These are phyloP conservation scores for Aphodius granarius DNA, from an alignment of 2,888 invertebrate species.

Conservation along the genomic window DNA sequence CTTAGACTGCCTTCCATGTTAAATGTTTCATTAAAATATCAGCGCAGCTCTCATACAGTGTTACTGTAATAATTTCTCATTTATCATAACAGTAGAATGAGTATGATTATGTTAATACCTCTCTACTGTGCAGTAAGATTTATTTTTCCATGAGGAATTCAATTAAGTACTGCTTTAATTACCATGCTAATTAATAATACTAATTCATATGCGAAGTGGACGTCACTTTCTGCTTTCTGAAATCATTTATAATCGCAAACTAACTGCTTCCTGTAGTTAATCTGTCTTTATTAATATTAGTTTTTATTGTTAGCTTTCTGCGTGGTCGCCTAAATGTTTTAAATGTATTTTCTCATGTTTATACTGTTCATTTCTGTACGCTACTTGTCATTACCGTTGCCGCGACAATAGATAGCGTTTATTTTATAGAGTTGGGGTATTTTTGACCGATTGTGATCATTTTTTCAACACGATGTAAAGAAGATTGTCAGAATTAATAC, in stretches of 20 bases:
- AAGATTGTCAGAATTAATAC: no score
- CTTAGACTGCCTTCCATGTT: background rate
- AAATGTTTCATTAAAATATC: background rate
- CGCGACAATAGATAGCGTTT: no score
- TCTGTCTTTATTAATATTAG: background rate
- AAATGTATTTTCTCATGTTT: background rate
- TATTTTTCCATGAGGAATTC: background rate
- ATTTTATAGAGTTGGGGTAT: no score
- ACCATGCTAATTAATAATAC: background rate
- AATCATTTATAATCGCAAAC: background rate
- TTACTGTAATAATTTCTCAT: background rate
- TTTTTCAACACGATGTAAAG: no score
- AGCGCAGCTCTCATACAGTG: background rate
- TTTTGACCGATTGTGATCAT: no score
- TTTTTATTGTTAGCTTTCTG: background rate
- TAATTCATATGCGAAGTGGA: background rate
- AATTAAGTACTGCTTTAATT: background rate
- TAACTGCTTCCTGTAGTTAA: background rate
- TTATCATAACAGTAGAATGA: background rate
- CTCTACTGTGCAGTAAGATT: background rate
- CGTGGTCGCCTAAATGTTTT: background rate
- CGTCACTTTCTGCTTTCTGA: background rate
- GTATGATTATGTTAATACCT: background rate
- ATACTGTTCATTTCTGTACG: background rate
- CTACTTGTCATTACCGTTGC: no score